Evolutionary conservation across 2,797 vertebrate genomes (phyloP), one percentile per base, ranked within the genome.

Genomic region (Pipistrellus kuhlii): DNA sequence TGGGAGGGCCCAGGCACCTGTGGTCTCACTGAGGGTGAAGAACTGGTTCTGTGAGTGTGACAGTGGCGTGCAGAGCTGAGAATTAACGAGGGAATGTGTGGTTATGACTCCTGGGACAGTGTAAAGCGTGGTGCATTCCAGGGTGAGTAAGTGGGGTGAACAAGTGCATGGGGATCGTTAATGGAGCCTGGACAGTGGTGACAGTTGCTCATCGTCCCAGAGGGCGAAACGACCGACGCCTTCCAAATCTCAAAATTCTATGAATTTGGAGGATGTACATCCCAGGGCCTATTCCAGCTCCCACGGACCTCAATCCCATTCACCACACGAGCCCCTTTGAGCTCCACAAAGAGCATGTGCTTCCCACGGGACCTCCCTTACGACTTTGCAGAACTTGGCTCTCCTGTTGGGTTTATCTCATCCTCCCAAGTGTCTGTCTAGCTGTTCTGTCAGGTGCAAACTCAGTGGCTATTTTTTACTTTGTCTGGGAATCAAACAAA

Each of bases 41-140:
- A 90, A 69, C 91, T 64, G 53, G 95, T 82, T 91, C 75, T 85
- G 30, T 72, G 66, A 48, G 69, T 38, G 27, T 9, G 8, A 46
- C 21, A 5, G 30, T 4, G 69, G n/a, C 1, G 0, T 25, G 51
- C 10, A 55, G 73, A 59, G 48, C 8, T 44, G 7, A 76, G 21
- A 27, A 2, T 8, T 1, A 41, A 51, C 23, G 25, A 30, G 84
- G 32, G 32, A 53, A 55, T 76, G 27, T 51, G 57, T 21, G 81
- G 66, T 84, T 44, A 62, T 8, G 27, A 51, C 80, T 80, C 85
- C 62, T 25, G 27, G 64, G 32, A 35, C 68, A 10, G 2, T 51
- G 44, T 66, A 35, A 81, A 92, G 51, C 20, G 8, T 14, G n/a
- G 32, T 44, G 9, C 75, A 20, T 82, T 69, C 88, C 85, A 35